Evolutionary conservation across 2,113 vertebrate species (phyloP), one percentile per base, ranked within the genome.

Genomic region (Axis porcinus): DNA sequence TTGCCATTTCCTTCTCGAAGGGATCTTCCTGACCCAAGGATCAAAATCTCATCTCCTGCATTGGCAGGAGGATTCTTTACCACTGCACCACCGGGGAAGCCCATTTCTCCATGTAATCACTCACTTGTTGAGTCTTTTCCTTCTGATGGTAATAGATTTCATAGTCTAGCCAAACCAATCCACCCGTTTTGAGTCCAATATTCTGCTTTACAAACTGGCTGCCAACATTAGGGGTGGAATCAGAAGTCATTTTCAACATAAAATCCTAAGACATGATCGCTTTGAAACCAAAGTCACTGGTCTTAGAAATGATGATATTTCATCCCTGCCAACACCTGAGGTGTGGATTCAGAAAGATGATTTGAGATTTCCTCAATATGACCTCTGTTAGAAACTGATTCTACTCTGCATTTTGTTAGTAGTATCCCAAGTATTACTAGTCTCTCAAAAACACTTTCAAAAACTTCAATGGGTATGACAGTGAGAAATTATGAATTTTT

Each of bases 21-120:
- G n/a, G 10, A 23, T 70, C n/a, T 70, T 70, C n/a, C 67, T 40
- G n/a, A 40, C n/a, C 67, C 67, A 40, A 6, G 10, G 67, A 40
- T 70, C 67, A 70, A 40, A 40, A n/a, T 70, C n/a, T 70, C 5
- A 0, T 70, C 67, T 70, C 67, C 19, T 23, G 36, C n/a, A 40
- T 12, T 40, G n/a, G n/a, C 67, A 70, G 64, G 64, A 70, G 17
- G n/a, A 40, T 70, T 70, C 10, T 40, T 70, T 40, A 70, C 10
- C n/a, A 12, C 67, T 23, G n/a, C 5, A 70, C 2, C 10, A 23
- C n/a, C 19, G 0, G 1, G n/a, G 19, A 70, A 40, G 19, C 67
- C 67, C 19, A 1, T 70, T 70, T 70, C n/a, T 30, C 78, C 47
- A 4, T 7, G 33, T 7, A 28, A 33, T 40, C 33, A 50, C 8